Conservation (phyloP, 2,888 invertebrate species). For the Volucella zonaria region DNA sequence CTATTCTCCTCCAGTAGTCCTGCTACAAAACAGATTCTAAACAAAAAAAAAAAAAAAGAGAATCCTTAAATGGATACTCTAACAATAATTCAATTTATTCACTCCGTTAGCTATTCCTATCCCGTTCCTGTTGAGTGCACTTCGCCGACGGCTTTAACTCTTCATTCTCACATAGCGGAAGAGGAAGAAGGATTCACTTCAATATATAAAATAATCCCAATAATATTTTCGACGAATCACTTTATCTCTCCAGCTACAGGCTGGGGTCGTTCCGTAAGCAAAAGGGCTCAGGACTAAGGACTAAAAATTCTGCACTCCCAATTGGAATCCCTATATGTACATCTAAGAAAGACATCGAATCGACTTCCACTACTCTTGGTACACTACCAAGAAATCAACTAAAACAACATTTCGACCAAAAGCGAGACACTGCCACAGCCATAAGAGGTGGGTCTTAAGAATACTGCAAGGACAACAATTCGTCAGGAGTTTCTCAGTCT, state of each 20-base stretch:
- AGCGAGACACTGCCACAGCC: constrained; percentile 17
- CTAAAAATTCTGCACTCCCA: too few relatives aligned
- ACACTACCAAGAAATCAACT: constrained; percentile 22
- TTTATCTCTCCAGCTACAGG: constrained; percentile 65
- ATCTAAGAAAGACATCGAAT: constrained; percentile 34
- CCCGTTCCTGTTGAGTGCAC: constrained; percentile 49
- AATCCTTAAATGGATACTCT: constrained; percentile 25
- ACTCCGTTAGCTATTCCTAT: constrained; percentile 57
- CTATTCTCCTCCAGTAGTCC: too few relatives aligned
- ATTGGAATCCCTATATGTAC: neutral
- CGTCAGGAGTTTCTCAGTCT: constrained; percentile 5
- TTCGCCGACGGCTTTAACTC: neutral
- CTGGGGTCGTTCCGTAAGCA: constrained; percentile 47
- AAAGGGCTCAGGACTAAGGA: constrained; percentile 18
- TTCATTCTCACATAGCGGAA: constrained; percentile 1
- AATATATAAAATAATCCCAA: constrained; percentile 70
- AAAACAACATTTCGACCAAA: constrained; percentile 46
- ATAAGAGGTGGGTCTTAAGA: constrained; percentile 44
- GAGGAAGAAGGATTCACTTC: constrained; percentile 54
- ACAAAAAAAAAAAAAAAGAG: neutral
- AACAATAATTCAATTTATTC: constrained; percentile 65
- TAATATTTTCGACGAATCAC: constrained; percentile 68
- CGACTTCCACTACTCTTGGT: neutral
- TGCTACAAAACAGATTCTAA: too few relatives aligned
- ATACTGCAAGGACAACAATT: constrained; percentile 50